Percentiles rank a stretch among this genome's conserved stretches.
Evolutionary conservation across 2,888 invertebrate species (phyloP).

Genomic region (Chorisops tibialis): DNA sequence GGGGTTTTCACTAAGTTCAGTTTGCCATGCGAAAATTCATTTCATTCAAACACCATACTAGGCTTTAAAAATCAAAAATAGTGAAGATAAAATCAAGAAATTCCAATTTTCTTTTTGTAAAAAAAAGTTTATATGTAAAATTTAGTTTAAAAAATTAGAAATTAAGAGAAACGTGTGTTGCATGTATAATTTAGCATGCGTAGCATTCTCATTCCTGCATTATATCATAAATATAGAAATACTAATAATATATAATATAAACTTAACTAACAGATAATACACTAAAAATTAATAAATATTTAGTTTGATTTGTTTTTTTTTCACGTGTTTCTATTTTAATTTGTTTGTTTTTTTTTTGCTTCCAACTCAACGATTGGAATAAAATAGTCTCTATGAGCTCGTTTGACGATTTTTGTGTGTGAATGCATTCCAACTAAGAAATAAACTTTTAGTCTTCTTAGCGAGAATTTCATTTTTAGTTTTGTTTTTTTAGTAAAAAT

Average conservation of each 20-base stretch:
- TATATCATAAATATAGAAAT: not conserved
- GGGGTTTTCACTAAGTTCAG: no score
- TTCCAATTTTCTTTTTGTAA: no score
- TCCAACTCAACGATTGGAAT: not conserved
- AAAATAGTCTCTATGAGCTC: conserved; percentile 23
- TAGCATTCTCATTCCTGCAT: no score
- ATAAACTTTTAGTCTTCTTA: not conserved
- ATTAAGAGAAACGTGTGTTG: no score
- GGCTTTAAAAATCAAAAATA: no score
- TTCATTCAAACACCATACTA: no score
- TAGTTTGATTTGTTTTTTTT: conserved; percentile 23
- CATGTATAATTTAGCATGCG: no score
- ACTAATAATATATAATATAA: conserved; percentile 9
- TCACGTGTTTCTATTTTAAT: not conserved
- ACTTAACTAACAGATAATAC: conserved; percentile 11
- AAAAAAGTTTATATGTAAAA: no score
- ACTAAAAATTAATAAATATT: not conserved
- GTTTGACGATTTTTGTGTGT: conserved; percentile 4
- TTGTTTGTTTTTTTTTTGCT: conserved; percentile 9
- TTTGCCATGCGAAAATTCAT: no score
- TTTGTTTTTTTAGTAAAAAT: not conserved
- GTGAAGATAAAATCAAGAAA: no score
- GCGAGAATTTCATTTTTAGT: not conserved
- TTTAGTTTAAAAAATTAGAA: no score
- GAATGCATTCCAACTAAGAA: not conserved